Conservation (phyloP, 1,140 invertebrate species). For the Palaemon carinicauda region DNA sequence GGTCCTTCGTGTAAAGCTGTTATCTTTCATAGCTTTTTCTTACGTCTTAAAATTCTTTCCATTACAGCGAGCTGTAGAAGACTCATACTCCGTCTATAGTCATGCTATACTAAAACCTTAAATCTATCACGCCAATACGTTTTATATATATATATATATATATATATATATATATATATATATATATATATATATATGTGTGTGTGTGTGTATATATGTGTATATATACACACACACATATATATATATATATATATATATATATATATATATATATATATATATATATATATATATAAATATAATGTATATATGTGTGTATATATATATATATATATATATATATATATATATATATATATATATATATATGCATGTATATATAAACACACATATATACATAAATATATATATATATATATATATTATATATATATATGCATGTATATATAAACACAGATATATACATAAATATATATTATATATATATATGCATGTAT, state of each 20-base stretch:
- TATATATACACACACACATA: background rate
- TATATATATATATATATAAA: background rate
- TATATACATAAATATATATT: background rate
- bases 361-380: background rate
- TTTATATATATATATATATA: background rate
- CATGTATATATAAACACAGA: background rate
- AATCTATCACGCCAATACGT: too few relatives aligned
- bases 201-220: background rate
- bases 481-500: background rate
- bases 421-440: background rate
- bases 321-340: background rate
- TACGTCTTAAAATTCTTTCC: too few relatives aligned
- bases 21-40: too few relatives aligned
- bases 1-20: too few relatives aligned
- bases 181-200: background rate
- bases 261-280: background rate
- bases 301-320: background rate
- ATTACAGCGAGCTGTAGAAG: too few relatives aligned
- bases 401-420: background rate
- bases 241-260: background rate
- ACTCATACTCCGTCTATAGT: too few relatives aligned
- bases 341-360: background rate
- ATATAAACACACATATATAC: background rate
- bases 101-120: too few relatives aligned
- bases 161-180: background rate